Evolutionary conservation across 2,113 vertebrate species (phyloP).

Genomic region (Dicentrarchus labrax): DNA sequence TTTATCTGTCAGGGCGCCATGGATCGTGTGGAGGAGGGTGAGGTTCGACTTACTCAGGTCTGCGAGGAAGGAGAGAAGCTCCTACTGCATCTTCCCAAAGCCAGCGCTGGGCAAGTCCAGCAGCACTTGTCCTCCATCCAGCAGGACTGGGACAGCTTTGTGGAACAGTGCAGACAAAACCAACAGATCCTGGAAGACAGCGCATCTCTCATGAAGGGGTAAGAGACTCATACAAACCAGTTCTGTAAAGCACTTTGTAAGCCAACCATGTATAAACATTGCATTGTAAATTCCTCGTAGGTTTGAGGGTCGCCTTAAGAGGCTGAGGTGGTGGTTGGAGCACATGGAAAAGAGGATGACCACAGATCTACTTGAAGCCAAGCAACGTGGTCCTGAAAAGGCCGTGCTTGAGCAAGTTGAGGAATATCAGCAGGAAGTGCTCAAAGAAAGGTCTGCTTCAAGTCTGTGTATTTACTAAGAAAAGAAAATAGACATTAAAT

Average conservation of each 20-base stretch:
- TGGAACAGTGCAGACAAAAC: constrained; percentile 91
- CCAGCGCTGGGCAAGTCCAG: constrained; percentile 89
- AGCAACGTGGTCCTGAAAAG: constrained; percentile 90
- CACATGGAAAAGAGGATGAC: constrained; percentile 91
- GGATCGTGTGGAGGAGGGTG: constrained; percentile 89
- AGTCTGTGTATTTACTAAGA: background rate
- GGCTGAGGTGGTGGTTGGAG: constrained; percentile 90
- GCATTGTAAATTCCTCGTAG: constrained; percentile 70
- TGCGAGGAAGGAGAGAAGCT: constrained; percentile 93
- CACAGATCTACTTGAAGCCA: constrained; percentile 88
- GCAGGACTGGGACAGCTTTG: constrained; percentile 92
- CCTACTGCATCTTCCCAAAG: constrained; percentile 89
- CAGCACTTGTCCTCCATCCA: constrained; percentile 91
- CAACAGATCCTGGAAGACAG: constrained; percentile 92
- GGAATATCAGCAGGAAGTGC: constrained; percentile 91
- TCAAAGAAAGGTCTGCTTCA: constrained; percentile 89
- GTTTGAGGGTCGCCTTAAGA: constrained; percentile 92
- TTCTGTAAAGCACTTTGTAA: background rate
- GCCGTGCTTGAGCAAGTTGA: constrained; percentile 91
- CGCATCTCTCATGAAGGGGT: constrained; percentile 86
- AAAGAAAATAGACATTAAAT: background rate
- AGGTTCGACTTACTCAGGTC: constrained; percentile 88
- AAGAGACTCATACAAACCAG: background rate
- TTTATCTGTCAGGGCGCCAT: constrained; percentile 84
- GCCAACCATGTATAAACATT: background rate